Evolutionary conservation across 2,797 vertebrate species (phyloP).

Genomic region (Anolis apletophallus): DNA sequence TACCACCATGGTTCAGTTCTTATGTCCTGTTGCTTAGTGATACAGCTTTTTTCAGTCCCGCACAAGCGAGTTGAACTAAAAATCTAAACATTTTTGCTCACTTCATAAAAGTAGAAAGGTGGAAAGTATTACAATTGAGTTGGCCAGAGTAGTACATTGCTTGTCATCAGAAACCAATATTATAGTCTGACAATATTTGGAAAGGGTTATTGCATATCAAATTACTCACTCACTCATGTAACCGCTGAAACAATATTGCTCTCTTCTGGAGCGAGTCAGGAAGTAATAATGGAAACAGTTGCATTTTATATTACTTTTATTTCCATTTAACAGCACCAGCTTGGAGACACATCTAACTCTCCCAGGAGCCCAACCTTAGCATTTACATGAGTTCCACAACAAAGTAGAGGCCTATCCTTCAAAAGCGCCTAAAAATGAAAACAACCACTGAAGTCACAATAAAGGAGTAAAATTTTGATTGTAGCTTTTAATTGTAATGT

Average conservation of each 20-base stretch:
- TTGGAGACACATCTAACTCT: constrained; percentile 38
- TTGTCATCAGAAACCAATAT: constrained; percentile 63
- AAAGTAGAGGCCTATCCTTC: constrained; percentile 31
- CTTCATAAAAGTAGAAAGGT: constrained; percentile 40
- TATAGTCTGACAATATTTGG: constrained; percentile 56
- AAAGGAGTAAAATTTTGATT: background rate
- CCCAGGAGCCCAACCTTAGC: constrained; percentile 23
- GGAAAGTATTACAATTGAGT: constrained; percentile 59
- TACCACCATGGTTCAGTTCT: constrained; percentile 32
- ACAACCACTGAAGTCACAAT: background rate
- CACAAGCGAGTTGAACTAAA: constrained; percentile 35
- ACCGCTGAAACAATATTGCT: constrained; percentile 56
- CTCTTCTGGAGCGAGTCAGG: constrained; percentile 41
- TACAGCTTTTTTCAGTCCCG: constrained; percentile 46
- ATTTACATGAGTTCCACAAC: constrained; percentile 45
- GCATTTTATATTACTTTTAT: constrained; percentile 54
- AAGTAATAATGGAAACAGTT: constrained; percentile 49
- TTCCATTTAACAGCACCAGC: constrained; percentile 40
- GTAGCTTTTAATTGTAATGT: background rate
- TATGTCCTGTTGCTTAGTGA: constrained; percentile 13
- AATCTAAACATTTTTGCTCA: constrained; percentile 41
- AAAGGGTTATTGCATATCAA: constrained; percentile 62
- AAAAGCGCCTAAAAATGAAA: constrained; percentile 44
- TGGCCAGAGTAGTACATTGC: constrained; percentile 62
- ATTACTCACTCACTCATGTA: constrained; percentile 46